These are phyloP conservation scores for Tyrannus savana DNA, from an alignment of 2,113 vertebrate species.

Conservation along the genomic window DNA sequence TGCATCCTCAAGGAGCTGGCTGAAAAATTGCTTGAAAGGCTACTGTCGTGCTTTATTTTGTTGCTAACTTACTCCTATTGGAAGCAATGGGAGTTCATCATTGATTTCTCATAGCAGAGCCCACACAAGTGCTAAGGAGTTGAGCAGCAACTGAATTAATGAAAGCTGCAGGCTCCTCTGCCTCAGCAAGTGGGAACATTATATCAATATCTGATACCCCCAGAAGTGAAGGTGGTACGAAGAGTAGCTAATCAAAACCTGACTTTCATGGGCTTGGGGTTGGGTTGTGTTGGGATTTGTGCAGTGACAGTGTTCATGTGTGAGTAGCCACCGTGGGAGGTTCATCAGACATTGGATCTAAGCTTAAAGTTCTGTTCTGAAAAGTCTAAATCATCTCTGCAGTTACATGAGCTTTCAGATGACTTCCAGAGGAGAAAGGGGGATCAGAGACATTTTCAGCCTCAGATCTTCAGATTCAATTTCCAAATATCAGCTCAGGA, in stretches of 20 bases:
- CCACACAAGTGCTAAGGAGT: background rate
- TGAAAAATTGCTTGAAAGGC: constrained; percentile 22
- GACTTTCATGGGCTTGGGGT: background rate
- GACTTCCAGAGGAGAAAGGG: background rate
- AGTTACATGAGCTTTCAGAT: background rate
- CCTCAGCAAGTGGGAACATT: background rate
- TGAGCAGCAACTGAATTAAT: background rate
- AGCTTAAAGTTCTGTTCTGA: background rate
- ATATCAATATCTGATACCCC: background rate
- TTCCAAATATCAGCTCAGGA: background rate
- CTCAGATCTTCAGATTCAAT: background rate
- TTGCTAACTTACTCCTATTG: background rate
- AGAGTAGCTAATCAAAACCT: background rate
- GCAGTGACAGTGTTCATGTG: background rate
- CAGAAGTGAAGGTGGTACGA: background rate
- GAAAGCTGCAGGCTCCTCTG: background rate
- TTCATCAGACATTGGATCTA: background rate
- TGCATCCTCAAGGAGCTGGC: constrained; percentile 1
- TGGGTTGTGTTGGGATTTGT: background rate
- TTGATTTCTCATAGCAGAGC: background rate
- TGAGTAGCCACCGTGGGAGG: background rate
- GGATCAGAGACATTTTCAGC: background rate
- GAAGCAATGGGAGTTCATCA: background rate
- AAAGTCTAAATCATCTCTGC: background rate
- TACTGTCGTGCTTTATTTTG: background rate